phyloP scores from a whole-genome alignment of 2,888 invertebrate species.

The Phortica okadai region DNA sequence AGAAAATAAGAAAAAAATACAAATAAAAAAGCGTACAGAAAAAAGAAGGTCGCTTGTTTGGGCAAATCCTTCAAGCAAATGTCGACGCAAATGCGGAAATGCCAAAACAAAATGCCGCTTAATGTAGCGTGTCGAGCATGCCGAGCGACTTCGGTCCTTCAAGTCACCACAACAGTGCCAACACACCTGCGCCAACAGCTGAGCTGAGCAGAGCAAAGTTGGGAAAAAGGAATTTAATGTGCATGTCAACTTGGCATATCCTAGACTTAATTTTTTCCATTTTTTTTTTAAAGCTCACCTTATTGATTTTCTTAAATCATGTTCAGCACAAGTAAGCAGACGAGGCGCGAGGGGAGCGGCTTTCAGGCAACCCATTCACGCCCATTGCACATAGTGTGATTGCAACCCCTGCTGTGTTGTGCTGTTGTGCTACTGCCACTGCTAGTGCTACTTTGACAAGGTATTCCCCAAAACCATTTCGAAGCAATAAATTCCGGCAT shows the following conservation, averaged over 20 bases:
- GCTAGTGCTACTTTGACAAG: background rate
- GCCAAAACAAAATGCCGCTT: slow-evolving; percentile 67
- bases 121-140: slow-evolving; percentile 56
- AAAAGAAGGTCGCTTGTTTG: slow-evolving; percentile 14
- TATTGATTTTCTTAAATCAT: slow-evolving; percentile 16
- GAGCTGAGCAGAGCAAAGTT: background rate
- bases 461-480: slow-evolving; percentile 57
- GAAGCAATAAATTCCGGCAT: slow-evolving; percentile 66
- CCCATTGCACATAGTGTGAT: background rate
- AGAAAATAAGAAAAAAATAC: slow-evolving; percentile 22
- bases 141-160: too few species aligned
- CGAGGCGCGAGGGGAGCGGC: background rate
- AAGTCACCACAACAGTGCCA: too few species aligned
- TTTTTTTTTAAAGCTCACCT: background rate
- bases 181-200: slow-evolving; percentile 1
- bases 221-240: background rate
- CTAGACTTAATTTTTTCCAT: background rate
- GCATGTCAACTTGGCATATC: slow-evolving; percentile 13
- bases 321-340: background rate
- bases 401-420: slow-evolving; percentile 8
- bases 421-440: background rate
- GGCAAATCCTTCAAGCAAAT: slow-evolving; percentile 43
- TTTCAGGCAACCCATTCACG: background rate
- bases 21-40: background rate
- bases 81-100: slow-evolving; percentile 47